phyloP scores from a whole-genome alignment of 2,113 vertebrate genomes.

The Platanista minor region DNA sequence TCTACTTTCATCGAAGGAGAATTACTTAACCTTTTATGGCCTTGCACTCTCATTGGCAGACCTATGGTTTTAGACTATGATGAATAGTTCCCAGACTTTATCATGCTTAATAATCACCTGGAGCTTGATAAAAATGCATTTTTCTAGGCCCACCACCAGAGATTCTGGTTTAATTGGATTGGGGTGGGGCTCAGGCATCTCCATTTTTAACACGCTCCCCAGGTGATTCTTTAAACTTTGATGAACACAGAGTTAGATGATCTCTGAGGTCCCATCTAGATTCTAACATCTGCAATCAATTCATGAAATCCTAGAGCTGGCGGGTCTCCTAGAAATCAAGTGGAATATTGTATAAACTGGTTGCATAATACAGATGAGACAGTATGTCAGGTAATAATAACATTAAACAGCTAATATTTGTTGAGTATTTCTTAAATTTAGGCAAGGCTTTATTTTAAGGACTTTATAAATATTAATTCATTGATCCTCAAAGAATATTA shows the following conservation, averaged over 20 bases:
- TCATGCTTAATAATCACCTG: conserved; percentile 24
- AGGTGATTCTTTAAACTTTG: neutral
- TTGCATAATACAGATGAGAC: neutral
- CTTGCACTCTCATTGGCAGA: neutral
- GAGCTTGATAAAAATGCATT: neutral
- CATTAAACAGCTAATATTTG: neutral
- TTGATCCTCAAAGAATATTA: neutral
- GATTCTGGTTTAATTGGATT: neutral
- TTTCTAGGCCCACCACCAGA: neutral
- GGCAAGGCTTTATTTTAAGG: neutral
- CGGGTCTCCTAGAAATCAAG: neutral
- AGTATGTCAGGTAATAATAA: neutral
- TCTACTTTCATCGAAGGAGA: conserved; percentile 8
- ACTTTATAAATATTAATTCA: neutral
- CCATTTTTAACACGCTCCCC: neutral
- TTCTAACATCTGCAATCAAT: neutral
- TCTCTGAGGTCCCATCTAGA: neutral
- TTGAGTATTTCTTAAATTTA: neutral
- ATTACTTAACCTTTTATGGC: conserved; percentile 54
- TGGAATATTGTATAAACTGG: neutral
- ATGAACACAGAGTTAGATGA: neutral
- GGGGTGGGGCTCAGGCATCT: neutral
- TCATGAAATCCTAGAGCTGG: neutral
- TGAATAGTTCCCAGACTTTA: conserved; percentile 38
- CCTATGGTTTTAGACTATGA: neutral